phyloP scores from a whole-genome alignment of 1,140 invertebrate species.

The Hylaeus volcanicus region DNA sequence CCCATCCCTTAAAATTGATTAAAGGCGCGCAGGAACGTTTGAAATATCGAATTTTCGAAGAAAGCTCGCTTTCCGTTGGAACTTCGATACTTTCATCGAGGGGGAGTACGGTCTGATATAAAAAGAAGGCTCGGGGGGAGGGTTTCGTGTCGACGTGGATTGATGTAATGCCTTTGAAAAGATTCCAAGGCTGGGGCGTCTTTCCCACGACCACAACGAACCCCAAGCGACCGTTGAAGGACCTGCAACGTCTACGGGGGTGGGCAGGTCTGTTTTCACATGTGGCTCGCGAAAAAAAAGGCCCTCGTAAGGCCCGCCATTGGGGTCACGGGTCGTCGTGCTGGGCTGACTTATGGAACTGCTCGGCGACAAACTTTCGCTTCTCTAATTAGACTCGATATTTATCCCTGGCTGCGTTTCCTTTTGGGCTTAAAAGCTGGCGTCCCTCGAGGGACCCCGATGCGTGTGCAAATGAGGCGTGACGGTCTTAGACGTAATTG shows the following conservation, averaged over 20 bases:
- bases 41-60: neutral
- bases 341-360: conserved; percentile 42
- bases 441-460: no score
- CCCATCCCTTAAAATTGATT: neutral
- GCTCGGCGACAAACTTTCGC: conserved; percentile 13
- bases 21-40: neutral
- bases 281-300: conserved; percentile 69
- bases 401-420: conserved; percentile 21
- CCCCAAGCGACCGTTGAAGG: conserved; percentile 60
- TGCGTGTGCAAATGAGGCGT: neutral
- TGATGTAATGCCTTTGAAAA: conserved; percentile 41
- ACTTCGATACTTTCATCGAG: neutral
- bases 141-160: conserved; percentile 3
- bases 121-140: neutral
- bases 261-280: conserved; percentile 67
- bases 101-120: neutral
- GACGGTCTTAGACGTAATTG: neutral
- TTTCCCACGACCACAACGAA: conserved; percentile 69
- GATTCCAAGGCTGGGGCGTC: conserved; percentile 45
- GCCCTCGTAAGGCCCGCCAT: conserved; percentile 42
- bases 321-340: conserved; percentile 42
- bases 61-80: neutral
- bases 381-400: conserved; percentile 36
- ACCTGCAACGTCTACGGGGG: conserved; percentile 64
- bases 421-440: neutral